Base-by-base conservation (phyloP, 2,113 vertebrate genomes). In the Hippoglossus stenolepis region DNA sequence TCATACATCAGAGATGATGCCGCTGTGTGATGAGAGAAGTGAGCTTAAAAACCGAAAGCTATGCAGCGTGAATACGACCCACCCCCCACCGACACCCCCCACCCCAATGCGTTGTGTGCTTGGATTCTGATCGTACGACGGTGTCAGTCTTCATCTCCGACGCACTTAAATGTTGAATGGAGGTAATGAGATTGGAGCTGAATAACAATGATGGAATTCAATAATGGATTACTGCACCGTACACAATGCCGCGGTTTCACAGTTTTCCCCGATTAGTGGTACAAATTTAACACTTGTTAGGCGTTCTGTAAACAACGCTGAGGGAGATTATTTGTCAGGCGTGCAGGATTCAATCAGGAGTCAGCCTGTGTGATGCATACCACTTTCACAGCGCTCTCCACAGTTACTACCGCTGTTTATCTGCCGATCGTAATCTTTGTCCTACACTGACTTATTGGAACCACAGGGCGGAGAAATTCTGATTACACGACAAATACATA, bases 271-370 rank as follows among this genome's bases (percentile, higher is more conserved):
- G 88, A 92, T 93, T 91, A 92, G 87, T 66, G 72, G 70, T 80
- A 87, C 91, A 92, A 89, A 93, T 93, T 86, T 92, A 91, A 92
- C 87, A 91, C 88, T 90, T 91, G 91, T 91, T 90, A 86, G 64
- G 81, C 60, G 12, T 87, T 83, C 62, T 86, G 85, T 85, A 90
- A 93, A 93, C 88, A 81, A 63, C 62, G 23, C 79, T 63, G 73
- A 74, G 73, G 75, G 65, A 85, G 83, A 84, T 81, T 86, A 87
- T 86, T 86, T 74, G 65, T 84, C 75, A 86, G 83, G 69, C 80
- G 18, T 81, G 69, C 61, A 51, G 75, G 70, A 79, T 86, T 90
- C 69, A 66, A 83, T 85, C 78, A 86, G 59, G 64, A 82, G 69
- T 71, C 69, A 49, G 77, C 23, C 70, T 63, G 56, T 77, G 63